phyloP scores from a whole-genome alignment of 1,140 invertebrate species.

The Bombus huntii region DNA sequence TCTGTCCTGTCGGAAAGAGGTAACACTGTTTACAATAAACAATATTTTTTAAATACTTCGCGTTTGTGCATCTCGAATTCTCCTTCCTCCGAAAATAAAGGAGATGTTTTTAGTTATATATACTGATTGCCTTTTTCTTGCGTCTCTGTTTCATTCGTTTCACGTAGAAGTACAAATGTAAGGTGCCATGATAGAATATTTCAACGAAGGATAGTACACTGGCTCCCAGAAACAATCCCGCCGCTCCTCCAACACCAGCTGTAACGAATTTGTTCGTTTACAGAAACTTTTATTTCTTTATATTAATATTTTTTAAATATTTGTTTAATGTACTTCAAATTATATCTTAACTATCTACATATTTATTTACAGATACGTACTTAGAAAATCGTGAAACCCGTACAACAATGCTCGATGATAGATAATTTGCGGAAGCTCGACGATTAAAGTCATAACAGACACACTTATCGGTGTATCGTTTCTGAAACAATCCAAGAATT shows the following conservation, averaged over 20 bases:
- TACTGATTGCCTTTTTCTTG: background rate
- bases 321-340: background rate
- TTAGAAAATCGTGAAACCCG: constrained; percentile 48
- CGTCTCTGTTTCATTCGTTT: background rate
- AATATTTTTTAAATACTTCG: constrained; percentile 62
- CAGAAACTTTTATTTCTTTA: background rate
- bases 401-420: constrained; percentile 32
- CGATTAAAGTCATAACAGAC: background rate
- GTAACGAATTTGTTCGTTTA: constrained; percentile 21
- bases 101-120: background rate
- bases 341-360: no score
- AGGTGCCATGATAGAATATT: constrained; percentile 86
- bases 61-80: background rate
- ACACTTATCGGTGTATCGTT: background rate
- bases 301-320: background rate
- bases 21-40: constrained; percentile 62
- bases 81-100: background rate
- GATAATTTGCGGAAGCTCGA: constrained; percentile 34
- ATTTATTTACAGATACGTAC: constrained; percentile 25
- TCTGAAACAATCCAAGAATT: constrained; percentile 1
- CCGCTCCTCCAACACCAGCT: constrained; percentile 88
- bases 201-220: constrained; percentile 88
- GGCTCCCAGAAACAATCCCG: constrained; percentile 87
- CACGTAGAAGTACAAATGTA: constrained; percentile 84
- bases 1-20: constrained; percentile 49